Evolutionary conservation across 2,888 invertebrate species (phyloP).

Genomic region (Agriopis marginaria): DNA sequence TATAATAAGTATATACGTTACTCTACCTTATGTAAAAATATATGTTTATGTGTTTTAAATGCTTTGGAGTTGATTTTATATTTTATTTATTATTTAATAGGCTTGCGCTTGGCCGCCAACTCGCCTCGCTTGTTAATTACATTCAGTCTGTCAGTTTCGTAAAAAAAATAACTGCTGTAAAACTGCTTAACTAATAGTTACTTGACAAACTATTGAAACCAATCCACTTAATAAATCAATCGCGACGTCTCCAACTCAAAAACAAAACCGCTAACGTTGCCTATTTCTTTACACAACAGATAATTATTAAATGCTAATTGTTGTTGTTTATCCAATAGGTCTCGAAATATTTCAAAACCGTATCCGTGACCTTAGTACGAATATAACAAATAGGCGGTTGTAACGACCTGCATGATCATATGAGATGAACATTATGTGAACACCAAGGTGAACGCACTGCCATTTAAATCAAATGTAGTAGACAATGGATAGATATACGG

Average conservation of each 20-base stretch:
- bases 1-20: too few species aligned
- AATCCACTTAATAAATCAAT: constrained; percentile 25
- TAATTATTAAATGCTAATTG: constrained; percentile 36
- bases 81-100: too few species aligned
- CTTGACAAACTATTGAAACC: constrained; percentile 15
- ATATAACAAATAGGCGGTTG: constrained; percentile 67
- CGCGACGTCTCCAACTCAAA: constrained; percentile 7
- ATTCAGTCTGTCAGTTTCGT: background rate
- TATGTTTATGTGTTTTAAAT: too few species aligned
- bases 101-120: too few species aligned
- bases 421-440: constrained; percentile 47
- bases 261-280: constrained; percentile 15
- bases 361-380: constrained; percentile 71
- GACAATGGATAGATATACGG: constrained; percentile 55
- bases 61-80: background rate
- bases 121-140: background rate
- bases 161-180: background rate
- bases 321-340: constrained; percentile 45
- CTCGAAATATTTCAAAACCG: constrained; percentile 40
- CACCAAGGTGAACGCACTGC: constrained; percentile 66
- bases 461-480: constrained; percentile 54
- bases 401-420: constrained; percentile 61
- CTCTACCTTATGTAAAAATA: too few species aligned
- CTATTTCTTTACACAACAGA: constrained; percentile 15
- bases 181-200: constrained; percentile 11